Conservation (phyloP, 2,888 invertebrate species). For the Pheosia tremula region DNA sequence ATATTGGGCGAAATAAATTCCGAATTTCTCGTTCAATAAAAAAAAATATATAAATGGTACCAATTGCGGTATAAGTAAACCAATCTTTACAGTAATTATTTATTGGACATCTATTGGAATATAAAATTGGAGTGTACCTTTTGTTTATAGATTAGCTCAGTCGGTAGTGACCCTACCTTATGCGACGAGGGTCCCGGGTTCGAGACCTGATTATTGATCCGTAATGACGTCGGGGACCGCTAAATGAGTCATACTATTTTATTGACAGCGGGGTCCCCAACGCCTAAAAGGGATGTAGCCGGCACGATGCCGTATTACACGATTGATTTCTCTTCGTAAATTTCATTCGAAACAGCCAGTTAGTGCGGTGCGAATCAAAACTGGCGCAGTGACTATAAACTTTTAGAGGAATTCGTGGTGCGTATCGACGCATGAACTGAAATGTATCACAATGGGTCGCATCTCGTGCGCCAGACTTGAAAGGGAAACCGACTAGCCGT, state of each 20-base stretch:
- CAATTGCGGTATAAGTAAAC: slow-evolving; percentile 29
- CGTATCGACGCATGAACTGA: slow-evolving; percentile 28
- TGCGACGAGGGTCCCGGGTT: too few species aligned
- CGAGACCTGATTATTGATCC: too few species aligned
- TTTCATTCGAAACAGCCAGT: slow-evolving; percentile 25
- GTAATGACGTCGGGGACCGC: too few species aligned
- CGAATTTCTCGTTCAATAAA: slow-evolving; percentile 8
- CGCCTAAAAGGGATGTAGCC: slow-evolving; percentile 15
- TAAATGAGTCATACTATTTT: too few species aligned
- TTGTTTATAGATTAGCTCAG: background rate
- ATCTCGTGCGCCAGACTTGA: slow-evolving; percentile 31
- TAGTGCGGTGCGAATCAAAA: slow-evolving; percentile 8
- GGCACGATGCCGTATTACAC: slow-evolving; percentile 27
- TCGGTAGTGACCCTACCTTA: too few species aligned
- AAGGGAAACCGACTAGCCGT: slow-evolving; percentile 29
- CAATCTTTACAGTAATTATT: slow-evolving; percentile 17
- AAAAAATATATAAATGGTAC: slow-evolving; percentile 28
- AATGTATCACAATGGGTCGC: slow-evolving; percentile 33
- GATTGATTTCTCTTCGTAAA: slow-evolving; percentile 18
- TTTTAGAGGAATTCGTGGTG: slow-evolving; percentile 17
- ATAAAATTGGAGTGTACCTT: background rate
- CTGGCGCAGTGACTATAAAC: slow-evolving; percentile 10
- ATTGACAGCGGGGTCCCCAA: too few species aligned
- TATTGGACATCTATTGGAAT: background rate
- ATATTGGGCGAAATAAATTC: slow-evolving; percentile 20